Base-by-base conservation (phyloP, 2,113 vertebrate genomes). In the Sorex fumeus region DNA sequence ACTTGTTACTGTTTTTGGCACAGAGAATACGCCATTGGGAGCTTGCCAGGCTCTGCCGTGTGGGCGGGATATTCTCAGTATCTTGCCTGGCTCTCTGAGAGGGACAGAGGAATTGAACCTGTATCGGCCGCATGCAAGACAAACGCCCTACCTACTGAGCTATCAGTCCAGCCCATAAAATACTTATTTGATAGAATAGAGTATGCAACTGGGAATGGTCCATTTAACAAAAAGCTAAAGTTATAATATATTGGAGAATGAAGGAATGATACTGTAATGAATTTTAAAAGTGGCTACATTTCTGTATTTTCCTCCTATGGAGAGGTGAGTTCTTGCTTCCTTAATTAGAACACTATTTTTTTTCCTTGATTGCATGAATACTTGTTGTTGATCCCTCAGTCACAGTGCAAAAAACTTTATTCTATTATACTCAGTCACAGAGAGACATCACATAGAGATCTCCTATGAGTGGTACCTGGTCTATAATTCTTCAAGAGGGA, bases 231-330 rank as follows among this genome's bases (percentile, higher is more conserved):
- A 40, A 36, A 81, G 32, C 10, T 76, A 18, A 62, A 30, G 57
- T 64, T 32, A 70, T 27, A 40, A 25, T 28, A 30, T 30, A 64
- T 30, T 11, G 47, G 15, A 2, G 23, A 40, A 28, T 8, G 34
- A 4, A 60, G 27, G 4, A 19, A 2, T 3, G 40, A n/a, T 2
- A 21, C 2, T 40, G 30, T 1, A 0, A 5, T 32, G n/a, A 50
- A 62, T 85, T 80, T 64, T 71, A 60, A 47, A 36, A 15, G 36
- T 15, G 30, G 28, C 15, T 45, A 53, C n/a, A 23, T 57, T 43
- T 77, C 18, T 3, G 7, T 50, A 34, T 13, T 53, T 8, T 71
- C 40, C 3, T 82, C 16, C 34, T 4, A 36, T 40, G 1, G 82
- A 57, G 10, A 34, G 19, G 25, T 72, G 7, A 0, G 0, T 82